Evolutionary conservation across 2,797 vertebrate genomes (phyloP), one percentile per base, ranked within the genome.

Genomic region (Sciurus carolinensis): DNA sequence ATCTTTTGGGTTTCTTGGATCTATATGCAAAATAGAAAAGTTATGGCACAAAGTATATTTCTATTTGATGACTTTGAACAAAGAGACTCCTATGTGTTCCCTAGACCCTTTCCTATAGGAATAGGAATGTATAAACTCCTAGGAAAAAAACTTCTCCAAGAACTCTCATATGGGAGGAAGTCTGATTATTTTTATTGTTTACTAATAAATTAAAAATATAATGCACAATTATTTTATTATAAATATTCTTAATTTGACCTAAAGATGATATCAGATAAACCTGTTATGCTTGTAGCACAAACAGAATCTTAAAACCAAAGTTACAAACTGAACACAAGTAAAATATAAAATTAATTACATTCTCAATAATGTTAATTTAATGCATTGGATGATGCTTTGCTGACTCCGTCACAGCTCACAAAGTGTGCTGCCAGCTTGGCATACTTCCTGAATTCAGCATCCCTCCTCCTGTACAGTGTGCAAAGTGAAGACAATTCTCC

Each of bases 261-360:
- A 76, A 33, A 64, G 9, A 69, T 79, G 66, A 84, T n/a, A 57
- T 75, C 22, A 36, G 26, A 22, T 42, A 79, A 81, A 44, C 13
- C 15, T 64, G 44, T 88, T 84, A 67, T 73, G 20, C 30, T 52
- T 77, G n/a, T n/a, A 72, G 18, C 59, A 14, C 69, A 88, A 83
- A 62, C 2, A 84, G 44, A 95, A 95, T 85, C 80, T 42, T 72
- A 87, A 90, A 85, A 82, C 20, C 66, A 42, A 85, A 87, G 47
- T 77, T 80, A 81, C 22, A 69, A 89, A 75, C 2, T 64, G 76
- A 82, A 42, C 80, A 75, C 26, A 52, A 64, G 24, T 84, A 87
- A 67, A 67, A 57, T 83, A 30, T 82, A 36, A 52, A 64, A 69
- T 54, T 24, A 39, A 22, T 82, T 82, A 88, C 17, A 42, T 75